Evolutionary conservation across 2,113 vertebrate genomes (phyloP).

Genomic region (Thamnaconus septentrionalis): DNA sequence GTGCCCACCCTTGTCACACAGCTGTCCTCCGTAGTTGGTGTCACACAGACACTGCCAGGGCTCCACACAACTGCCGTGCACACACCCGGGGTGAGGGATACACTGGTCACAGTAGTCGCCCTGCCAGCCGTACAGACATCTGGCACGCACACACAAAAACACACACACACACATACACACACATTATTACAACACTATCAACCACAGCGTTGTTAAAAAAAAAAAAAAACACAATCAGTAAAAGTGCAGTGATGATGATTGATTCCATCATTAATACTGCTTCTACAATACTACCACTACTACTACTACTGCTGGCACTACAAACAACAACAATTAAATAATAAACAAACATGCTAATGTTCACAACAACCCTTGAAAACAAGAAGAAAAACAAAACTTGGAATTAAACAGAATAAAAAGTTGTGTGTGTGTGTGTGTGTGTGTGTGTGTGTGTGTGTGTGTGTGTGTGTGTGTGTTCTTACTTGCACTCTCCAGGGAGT

Average conservation of each 20-base stretch:
- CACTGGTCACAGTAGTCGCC: constrained; percentile 97
- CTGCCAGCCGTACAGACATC: constrained; percentile 98
- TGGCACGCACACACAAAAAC: constrained; percentile 60
- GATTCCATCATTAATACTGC: too few species aligned
- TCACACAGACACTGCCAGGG: constrained; percentile 99
- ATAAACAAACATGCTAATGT: too few species aligned
- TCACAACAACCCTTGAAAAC: too few species aligned
- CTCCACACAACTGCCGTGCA: constrained; percentile 92
- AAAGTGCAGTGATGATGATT: too few species aligned
- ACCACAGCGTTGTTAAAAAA: neutral
- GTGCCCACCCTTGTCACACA: constrained; percentile 93
- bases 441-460: neutral
- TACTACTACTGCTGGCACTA: too few species aligned
- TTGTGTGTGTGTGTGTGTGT: too few species aligned
- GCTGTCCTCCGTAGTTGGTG: constrained; percentile 98
- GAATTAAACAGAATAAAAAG: too few species aligned
- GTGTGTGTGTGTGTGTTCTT: constrained; percentile 56
- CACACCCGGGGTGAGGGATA: constrained; percentile 95
- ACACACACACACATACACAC: neutral
- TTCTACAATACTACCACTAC: too few species aligned
- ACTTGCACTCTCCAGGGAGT: constrained; percentile 94
- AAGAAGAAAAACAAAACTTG: too few species aligned
- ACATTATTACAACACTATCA: neutral
- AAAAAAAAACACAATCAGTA: too few species aligned
- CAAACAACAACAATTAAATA: too few species aligned